Evolutionary conservation across 2,797 vertebrate species (phyloP).

Genomic region (Vireo griseus): DNA sequence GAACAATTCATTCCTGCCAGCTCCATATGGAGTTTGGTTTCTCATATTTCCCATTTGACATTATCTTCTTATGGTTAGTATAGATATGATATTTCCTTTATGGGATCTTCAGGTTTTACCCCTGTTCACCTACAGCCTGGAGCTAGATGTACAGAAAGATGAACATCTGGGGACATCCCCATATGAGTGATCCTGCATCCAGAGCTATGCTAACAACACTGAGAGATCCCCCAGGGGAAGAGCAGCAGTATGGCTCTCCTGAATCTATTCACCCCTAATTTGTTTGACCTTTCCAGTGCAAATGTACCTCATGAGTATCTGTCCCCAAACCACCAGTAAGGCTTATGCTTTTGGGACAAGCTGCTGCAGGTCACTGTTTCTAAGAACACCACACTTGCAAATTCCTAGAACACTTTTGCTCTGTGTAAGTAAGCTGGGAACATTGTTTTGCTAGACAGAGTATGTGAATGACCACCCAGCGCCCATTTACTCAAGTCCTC

Average conservation of each 20-base stretch:
- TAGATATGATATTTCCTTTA: not conserved
- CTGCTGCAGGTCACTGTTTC: not conserved
- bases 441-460: constrained; percentile 60
- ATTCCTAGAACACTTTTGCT: constrained; percentile 62
- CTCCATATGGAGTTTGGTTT: not conserved
- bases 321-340: not conserved
- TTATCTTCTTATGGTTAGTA: not conserved
- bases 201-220: not conserved
- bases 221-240: not conserved
- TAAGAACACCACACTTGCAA: constrained; percentile 56
- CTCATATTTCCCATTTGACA: not conserved
- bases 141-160: not conserved
- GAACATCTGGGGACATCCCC: not conserved
- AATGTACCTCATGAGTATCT: not conserved
- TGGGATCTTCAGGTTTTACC: not conserved
- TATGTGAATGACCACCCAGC: constrained; percentile 20
- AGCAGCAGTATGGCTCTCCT: not conserved
- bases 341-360: not conserved
- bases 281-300: not conserved
- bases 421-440: constrained; percentile 49
- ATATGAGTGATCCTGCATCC: not conserved
- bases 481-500: constrained; percentile 52
- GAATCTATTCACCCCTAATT: not conserved
- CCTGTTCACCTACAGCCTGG: not conserved
- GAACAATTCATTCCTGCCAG: not conserved